Evolutionary conservation across 2,797 vertebrate genomes (phyloP).

Genomic region (Pipistrellus pygmaeus): DNA sequence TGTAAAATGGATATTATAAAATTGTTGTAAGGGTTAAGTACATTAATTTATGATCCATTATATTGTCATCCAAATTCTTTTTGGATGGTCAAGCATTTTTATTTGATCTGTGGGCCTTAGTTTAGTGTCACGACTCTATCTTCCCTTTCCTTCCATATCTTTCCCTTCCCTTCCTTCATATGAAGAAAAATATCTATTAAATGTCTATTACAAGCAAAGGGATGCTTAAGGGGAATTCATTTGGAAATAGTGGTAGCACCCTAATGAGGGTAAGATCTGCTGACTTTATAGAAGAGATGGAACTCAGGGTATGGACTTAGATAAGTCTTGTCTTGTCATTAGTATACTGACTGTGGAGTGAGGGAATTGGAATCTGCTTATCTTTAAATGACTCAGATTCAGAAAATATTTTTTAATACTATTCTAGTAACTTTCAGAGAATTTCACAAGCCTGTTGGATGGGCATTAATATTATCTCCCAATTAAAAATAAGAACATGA

Average conservation of each 20-base stretch:
- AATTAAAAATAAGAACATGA: neutral
- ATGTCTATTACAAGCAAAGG: slow-evolving; percentile 27
- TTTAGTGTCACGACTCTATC: neutral
- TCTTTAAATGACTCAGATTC: neutral
- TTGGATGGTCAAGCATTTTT: slow-evolving; percentile 31
- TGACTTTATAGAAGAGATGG: neutral
- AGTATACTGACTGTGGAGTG: neutral
- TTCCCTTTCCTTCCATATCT: neutral
- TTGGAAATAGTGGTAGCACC: neutral
- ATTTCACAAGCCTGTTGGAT: slow-evolving; percentile 6
- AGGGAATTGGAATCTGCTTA: neutral
- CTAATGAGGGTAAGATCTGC: neutral
- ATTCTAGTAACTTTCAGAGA: neutral
- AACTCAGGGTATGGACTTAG: neutral
- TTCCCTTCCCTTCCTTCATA: neutral
- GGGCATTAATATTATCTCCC: neutral
- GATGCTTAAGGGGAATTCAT: neutral
- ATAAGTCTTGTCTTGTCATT: neutral
- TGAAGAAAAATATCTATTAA: slow-evolving; percentile 24
- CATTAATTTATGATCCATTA: neutral
- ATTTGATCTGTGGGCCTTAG: neutral
- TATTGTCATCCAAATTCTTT: slow-evolving; percentile 36
- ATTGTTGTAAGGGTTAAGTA: neutral
- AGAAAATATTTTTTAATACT: slow-evolving; percentile 19
- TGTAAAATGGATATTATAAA: slow-evolving; percentile 27